These are phyloP conservation scores for Sapayoa aenigma DNA, from an alignment of 2,113 vertebrate species.

Conservation along the genomic window DNA sequence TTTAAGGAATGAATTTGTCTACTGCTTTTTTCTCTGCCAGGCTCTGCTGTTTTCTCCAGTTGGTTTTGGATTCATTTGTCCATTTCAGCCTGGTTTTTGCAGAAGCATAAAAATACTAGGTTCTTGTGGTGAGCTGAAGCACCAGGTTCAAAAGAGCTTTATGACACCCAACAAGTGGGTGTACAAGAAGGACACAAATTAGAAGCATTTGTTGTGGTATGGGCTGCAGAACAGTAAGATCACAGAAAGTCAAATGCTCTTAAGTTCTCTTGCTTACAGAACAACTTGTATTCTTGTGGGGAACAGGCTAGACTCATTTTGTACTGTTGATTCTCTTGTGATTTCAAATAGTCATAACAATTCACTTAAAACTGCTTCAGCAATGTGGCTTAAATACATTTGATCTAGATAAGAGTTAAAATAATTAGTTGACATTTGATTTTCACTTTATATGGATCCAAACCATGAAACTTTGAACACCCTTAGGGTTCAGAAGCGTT, in stretches of 20 bases:
- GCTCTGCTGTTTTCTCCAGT: background rate
- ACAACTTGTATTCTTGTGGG: slow-evolving; percentile 24
- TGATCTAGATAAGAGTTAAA: slow-evolving; percentile 55
- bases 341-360: slow-evolving; percentile 50
- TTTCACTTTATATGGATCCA: slow-evolving; percentile 46
- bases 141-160: background rate
- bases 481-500: slow-evolving; percentile 25
- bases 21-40: background rate
- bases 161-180: background rate
- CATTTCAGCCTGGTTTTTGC: background rate
- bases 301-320: background rate
- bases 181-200: background rate
- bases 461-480: slow-evolving; percentile 51
- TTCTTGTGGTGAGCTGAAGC: background rate
- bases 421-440: slow-evolving; percentile 46
- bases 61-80: background rate
- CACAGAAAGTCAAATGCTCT: background rate
- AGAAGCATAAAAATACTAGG: background rate
- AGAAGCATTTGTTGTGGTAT: background rate
- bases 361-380: slow-evolving; percentile 7
- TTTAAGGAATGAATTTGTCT: background rate
- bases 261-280: background rate
- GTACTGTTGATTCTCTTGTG: background rate
- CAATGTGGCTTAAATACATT: slow-evolving; percentile 16
- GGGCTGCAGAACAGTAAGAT: background rate